Percentiles rank a stretch among this genome's conserved stretches.
These are phyloP conservation scores for Leptodactylus fallax DNA, from an alignment of 2,797 vertebrate species.

Conservation along the genomic window DNA sequence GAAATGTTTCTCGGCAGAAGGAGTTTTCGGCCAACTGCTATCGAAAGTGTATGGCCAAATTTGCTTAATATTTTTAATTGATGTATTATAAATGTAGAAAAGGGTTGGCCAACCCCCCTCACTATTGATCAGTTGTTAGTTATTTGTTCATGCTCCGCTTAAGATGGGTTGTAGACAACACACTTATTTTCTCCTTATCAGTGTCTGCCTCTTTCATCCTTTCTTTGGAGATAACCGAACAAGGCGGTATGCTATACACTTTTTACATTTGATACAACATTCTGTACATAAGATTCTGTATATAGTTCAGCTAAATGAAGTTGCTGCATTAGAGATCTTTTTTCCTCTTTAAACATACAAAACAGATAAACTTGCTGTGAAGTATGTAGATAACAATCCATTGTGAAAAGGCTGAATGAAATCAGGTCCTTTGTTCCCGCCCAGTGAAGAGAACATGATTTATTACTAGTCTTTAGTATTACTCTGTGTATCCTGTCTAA, in stretches of 20 bases:
- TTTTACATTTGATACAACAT: background rate
- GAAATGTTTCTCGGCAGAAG: no score
- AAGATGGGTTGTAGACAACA: background rate
- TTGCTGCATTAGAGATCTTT: background rate
- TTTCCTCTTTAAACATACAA: slow-evolving; percentile 20
- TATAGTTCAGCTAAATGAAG: background rate
- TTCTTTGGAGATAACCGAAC: background rate
- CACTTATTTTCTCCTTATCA: background rate
- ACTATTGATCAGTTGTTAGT: no score
- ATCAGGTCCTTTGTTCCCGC: slow-evolving; percentile 71
- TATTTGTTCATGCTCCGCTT: no score
- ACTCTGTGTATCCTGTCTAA: slow-evolving; percentile 77
- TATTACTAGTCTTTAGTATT: slow-evolving; percentile 78
- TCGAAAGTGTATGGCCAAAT: no score
- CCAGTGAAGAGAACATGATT: slow-evolving; percentile 74
- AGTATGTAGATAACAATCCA: slow-evolving; percentile 57
- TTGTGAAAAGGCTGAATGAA: slow-evolving; percentile 62
- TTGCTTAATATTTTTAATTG: no score
- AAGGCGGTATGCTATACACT: no score
- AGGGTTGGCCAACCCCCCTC: no score
- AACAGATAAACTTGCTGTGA: slow-evolving; percentile 1
- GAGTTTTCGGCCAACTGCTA: no score
- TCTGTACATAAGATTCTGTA: background rate
- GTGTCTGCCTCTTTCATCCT: background rate
- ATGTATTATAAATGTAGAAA: no score